These are phyloP conservation scores for Butorides virescens DNA, from an alignment of 2,113 vertebrate genomes.

Conservation along the genomic window DNA sequence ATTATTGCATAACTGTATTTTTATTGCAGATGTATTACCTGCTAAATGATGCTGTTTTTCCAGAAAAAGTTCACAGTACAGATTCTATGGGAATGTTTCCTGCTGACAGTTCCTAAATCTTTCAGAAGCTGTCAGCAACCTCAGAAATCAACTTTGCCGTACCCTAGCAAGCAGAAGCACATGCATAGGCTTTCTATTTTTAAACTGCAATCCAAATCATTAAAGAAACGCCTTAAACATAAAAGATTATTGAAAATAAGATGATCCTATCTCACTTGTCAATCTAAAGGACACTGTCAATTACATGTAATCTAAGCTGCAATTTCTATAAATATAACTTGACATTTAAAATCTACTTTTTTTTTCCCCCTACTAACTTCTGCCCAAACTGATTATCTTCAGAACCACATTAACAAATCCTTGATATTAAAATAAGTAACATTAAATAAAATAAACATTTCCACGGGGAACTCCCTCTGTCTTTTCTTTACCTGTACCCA, in stretches of 20 bases:
- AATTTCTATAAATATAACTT: constrained; percentile 60
- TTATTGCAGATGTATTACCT: constrained; percentile 77
- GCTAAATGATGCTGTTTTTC: constrained; percentile 69
- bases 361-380: constrained; percentile 37
- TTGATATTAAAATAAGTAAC: constrained; percentile 1
- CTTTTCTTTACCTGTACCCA: neutral
- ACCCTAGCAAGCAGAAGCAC: constrained; percentile 66
- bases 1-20: constrained; percentile 78
- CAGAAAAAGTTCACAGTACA: constrained; percentile 60
- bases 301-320: constrained; percentile 55
- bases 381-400: constrained; percentile 55
- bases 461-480: neutral
- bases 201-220: constrained; percentile 66
- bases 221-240: constrained; percentile 66
- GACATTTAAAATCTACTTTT: constrained; percentile 56
- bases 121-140: constrained; percentile 78
- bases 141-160: constrained; percentile 79
- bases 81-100: constrained; percentile 72
- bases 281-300: constrained; percentile 66
- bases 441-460: constrained; percentile 8
- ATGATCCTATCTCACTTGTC: constrained; percentile 69
- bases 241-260: constrained; percentile 68
- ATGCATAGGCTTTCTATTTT: constrained; percentile 71
- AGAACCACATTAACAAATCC: constrained; percentile 23
- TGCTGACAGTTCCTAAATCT: constrained; percentile 79